phyloP scores from a whole-genome alignment of 2,797 vertebrate species.

The Periparus ater region DNA sequence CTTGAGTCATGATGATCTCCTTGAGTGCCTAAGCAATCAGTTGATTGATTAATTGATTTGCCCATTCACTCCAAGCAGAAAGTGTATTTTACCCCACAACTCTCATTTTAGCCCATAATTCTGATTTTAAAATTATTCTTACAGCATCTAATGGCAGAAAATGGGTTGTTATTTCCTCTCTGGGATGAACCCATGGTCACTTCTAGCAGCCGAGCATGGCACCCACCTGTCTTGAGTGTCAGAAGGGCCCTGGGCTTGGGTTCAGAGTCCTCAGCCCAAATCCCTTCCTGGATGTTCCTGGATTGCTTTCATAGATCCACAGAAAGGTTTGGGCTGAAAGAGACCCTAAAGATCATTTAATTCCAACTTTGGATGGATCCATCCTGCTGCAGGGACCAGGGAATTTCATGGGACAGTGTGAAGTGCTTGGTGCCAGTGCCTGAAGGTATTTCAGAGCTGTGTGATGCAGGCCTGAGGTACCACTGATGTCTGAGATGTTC shows the following conservation, averaged over 20 bases:
- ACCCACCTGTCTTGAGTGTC: not conserved
- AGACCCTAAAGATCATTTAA: not conserved
- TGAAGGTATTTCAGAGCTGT: not conserved
- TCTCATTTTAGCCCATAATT: not conserved
- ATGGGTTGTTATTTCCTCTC: not conserved
- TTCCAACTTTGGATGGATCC: not conserved
- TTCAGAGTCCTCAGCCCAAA: not conserved
- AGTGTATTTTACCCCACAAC: not conserved
- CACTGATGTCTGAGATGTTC: not conserved
- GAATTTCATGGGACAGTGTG: rapidly evolving
- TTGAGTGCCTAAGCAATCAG: not conserved
- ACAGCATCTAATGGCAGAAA: not conserved
- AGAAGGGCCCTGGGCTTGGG: not conserved
- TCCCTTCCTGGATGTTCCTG: not conserved
- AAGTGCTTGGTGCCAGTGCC: not conserved
- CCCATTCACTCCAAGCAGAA: not conserved
- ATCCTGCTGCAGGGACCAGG: not conserved
- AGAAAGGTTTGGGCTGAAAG: not conserved
- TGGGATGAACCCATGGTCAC: not conserved
- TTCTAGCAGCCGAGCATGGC: not conserved
- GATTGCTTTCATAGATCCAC: not conserved
- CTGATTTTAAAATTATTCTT: not conserved
- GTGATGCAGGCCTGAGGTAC: not conserved
- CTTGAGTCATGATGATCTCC: not conserved
- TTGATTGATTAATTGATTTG: not conserved